Conservation (phyloP, 1,140 invertebrate species). For the Semibalanus balanoides region DNA sequence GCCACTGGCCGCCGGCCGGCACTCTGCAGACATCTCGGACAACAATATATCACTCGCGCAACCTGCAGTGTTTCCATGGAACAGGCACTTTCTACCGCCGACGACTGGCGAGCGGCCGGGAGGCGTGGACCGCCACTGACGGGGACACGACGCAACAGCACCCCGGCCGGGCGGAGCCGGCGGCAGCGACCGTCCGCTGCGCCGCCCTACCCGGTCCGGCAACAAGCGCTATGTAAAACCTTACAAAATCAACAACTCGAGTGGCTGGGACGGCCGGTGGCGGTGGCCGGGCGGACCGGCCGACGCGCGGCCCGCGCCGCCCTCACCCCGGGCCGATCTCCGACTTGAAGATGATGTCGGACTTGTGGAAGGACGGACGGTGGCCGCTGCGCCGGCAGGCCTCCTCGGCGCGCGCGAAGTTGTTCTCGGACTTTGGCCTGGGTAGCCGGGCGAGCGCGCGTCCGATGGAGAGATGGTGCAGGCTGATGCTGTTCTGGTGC, state of each 20-base stretch:
- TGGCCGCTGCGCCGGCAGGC: slow-evolving; percentile 30
- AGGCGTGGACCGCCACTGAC: not conserved
- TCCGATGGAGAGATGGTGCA: slow-evolving; percentile 30
- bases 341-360: slow-evolving; percentile 52
- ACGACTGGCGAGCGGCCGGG: not conserved
- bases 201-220: not conserved
- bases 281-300: no score
- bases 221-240: not conserved
- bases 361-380: slow-evolving; percentile 57
- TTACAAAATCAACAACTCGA: slow-evolving; percentile 9
- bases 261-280: not conserved
- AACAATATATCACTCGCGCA: not conserved
- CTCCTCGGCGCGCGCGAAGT: slow-evolving; percentile 40
- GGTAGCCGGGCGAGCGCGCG: slow-evolving; percentile 53
- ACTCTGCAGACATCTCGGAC: not conserved
- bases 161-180: no score
- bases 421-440: slow-evolving; percentile 65
- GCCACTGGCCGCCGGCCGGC: no score
- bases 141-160: no score
- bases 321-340: slow-evolving; percentile 1
- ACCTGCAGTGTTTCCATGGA: not conserved
- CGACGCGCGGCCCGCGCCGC: not conserved
- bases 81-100: not conserved
- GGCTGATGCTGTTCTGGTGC: slow-evolving; percentile 30
- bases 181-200: no score